Conservation (phyloP, 2,797 vertebrate genomes). For the Choloepus didactylus region DNA sequence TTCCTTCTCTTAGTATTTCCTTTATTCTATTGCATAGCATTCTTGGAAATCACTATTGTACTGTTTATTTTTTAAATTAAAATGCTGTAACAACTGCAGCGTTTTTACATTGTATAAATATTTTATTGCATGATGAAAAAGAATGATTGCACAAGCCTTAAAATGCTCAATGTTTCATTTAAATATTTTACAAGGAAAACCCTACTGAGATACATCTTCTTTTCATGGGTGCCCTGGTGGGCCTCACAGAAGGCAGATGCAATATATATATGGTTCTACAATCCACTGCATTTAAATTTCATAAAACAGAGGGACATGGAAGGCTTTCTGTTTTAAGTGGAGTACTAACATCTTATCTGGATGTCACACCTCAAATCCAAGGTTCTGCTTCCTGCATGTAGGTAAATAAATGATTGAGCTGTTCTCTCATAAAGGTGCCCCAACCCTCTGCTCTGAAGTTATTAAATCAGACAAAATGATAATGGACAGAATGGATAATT, state of each 20-base stretch:
- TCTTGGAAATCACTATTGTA: conserved; percentile 72
- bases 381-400: background rate
- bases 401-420: background rate
- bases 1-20: conserved; percentile 74
- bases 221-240: conserved; percentile 78
- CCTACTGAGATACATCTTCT: conserved; percentile 78
- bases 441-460: background rate
- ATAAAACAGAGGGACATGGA: conserved; percentile 67
- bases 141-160: conserved; percentile 80
- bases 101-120: conserved; percentile 83
- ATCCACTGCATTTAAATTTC: conserved; percentile 79
- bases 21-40: conserved; percentile 72
- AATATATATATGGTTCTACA: conserved; percentile 76
- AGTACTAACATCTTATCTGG: background rate
- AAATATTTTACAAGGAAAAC: conserved; percentile 86
- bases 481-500: background rate
- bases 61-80: conserved; percentile 84
- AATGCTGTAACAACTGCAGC: conserved; percentile 72
- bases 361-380: conserved; percentile 22
- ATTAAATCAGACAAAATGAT: conserved; percentile 34
- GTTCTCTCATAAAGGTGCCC: background rate
- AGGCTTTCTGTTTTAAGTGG: conserved; percentile 66
- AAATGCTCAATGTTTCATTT: conserved; percentile 81
- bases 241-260: conserved; percentile 71
- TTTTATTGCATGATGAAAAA: conserved; percentile 82